These are phyloP conservation scores for Lepisosteus oculatus DNA, from an alignment of 2,113 vertebrate genomes.

Conservation along the genomic window DNA sequence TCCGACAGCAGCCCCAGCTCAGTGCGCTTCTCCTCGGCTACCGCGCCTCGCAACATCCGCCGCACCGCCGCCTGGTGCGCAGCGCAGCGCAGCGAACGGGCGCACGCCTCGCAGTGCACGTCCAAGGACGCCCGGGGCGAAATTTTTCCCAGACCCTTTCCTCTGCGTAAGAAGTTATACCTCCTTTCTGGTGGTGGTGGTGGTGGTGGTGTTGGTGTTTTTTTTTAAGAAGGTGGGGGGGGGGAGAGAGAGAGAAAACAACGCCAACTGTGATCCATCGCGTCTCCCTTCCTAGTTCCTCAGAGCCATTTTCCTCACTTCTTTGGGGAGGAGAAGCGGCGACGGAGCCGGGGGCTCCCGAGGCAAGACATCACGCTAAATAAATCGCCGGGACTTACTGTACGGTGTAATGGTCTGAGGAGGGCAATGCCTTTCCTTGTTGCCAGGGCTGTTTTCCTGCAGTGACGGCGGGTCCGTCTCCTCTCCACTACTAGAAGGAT, in stretches of 20 bases:
- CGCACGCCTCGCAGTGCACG: neutral
- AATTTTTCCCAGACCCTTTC: no score
- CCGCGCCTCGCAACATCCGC: constrained; percentile 34
- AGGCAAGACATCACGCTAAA: constrained; percentile 21
- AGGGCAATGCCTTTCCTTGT: constrained; percentile 65
- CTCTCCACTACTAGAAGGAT: constrained; percentile 79
- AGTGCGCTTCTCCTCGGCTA: constrained; percentile 55
- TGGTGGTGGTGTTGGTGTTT: constrained; percentile 19
- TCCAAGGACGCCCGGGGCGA: neutral
- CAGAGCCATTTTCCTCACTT: constrained; percentile 48
- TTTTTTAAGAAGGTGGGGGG: neutral
- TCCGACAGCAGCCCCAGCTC: constrained; percentile 44
- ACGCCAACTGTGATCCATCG: constrained; percentile 48
- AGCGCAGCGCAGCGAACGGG: constrained; percentile 12
- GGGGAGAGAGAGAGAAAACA: constrained; percentile 33
- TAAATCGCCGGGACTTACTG: constrained; percentile 73
- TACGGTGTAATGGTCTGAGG: constrained; percentile 72
- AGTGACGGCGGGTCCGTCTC: constrained; percentile 82
- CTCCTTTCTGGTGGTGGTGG: no score
- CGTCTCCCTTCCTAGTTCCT: constrained; percentile 45
- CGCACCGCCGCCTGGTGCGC: constrained; percentile 37
- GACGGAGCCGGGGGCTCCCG: constrained; percentile 12
- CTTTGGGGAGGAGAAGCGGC: constrained; percentile 30
- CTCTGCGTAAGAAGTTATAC: no score
- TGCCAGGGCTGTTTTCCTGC: constrained; percentile 73